phyloP scores from a whole-genome alignment of 2,888 invertebrate genomes.

The Euphydryas editha region DNA sequence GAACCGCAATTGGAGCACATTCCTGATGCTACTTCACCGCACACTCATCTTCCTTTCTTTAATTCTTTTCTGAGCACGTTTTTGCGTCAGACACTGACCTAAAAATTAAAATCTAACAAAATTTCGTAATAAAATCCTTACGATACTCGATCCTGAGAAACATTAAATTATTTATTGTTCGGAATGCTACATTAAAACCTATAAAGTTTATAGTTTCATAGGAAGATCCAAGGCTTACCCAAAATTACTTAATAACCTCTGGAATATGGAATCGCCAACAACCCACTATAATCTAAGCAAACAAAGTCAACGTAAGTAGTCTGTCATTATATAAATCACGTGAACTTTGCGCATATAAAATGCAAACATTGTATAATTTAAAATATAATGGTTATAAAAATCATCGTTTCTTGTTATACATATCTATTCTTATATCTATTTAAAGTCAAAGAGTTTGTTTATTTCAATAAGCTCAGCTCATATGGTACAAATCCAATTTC shows the following conservation, averaged over 20 bases:
- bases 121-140: conserved; percentile 41
- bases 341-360: not conserved
- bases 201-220: not conserved
- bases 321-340: not conserved
- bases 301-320: not conserved
- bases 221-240: not conserved
- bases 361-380: not conserved
- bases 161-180: conserved; percentile 2
- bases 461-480: not conserved
- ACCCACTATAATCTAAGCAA: conserved; percentile 3
- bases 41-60: conserved; percentile 63
- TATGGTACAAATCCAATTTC: no score
- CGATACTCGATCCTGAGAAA: not conserved
- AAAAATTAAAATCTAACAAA: conserved; percentile 40
- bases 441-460: not conserved
- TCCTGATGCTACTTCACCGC: conserved; percentile 54
- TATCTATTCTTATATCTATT: no score
- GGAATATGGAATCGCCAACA: not conserved
- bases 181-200: not conserved
- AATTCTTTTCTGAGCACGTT: conserved; percentile 59
- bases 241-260: not conserved
- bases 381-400: no score
- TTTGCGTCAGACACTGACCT: conserved; percentile 56
- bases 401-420: no score
- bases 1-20: conserved; percentile 66